Percentiles rank a stretch among this genome's conserved stretches.
These are phyloP conservation scores for Argyra leucocephala DNA, from an alignment of 2,888 invertebrate genomes.

Conservation along the genomic window DNA sequence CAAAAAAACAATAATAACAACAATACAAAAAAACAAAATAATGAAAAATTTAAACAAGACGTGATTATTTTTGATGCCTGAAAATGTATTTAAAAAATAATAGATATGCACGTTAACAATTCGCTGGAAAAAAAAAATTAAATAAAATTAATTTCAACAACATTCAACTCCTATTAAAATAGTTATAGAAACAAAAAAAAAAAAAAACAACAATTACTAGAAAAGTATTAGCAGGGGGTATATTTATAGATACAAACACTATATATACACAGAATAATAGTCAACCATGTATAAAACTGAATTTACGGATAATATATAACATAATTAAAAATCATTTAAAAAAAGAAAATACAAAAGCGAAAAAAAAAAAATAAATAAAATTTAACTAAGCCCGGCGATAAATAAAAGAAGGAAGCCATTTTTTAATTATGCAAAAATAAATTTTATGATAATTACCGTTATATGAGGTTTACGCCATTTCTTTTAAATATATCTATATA, in stretches of 20 bases:
- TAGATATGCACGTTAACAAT: neutral
- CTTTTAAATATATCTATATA: neutral
- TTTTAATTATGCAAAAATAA: constrained; percentile 6
- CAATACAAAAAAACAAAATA: too few relatives aligned
- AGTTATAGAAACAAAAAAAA: neutral
- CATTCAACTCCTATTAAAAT: neutral
- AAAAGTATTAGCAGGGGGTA: neutral
- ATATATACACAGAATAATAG: neutral
- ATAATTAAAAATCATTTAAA: neutral
- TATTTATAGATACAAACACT: too few relatives aligned
- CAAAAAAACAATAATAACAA: too few relatives aligned
- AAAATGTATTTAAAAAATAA: neutral
- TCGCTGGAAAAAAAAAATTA: neutral
- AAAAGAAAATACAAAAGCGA: neutral
- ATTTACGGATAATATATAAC: constrained; percentile 2
- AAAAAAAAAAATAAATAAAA: neutral
- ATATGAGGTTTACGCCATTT: neutral
- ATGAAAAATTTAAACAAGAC: neutral
- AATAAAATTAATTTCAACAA: neutral
- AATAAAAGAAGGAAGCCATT: constrained; percentile 6
- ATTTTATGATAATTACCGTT: constrained; percentile 4
- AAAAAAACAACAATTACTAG: neutral
- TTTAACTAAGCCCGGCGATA: neutral
- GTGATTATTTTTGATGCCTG: neutral
- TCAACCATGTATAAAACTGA: neutral